Conservation (phyloP, 2,888 invertebrate species). For the Zeuzera pyrina region DNA sequence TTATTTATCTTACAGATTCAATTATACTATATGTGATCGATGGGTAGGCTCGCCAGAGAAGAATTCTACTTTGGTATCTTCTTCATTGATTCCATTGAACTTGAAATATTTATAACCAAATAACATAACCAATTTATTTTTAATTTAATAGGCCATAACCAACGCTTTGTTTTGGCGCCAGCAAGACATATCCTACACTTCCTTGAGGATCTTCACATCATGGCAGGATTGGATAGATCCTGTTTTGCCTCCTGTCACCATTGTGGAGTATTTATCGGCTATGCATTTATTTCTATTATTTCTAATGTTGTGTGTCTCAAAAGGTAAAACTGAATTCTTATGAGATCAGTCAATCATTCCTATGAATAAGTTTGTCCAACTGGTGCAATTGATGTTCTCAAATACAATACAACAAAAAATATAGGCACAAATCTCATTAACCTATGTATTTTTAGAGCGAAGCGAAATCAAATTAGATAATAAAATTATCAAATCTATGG, state of each 20-base stretch:
- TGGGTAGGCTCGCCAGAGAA: constrained; percentile 53
- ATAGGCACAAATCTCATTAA: too few species aligned
- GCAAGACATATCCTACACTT: constrained; percentile 52
- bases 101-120: background rate
- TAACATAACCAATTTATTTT: background rate
- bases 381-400: too few species aligned
- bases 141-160: constrained; percentile 39
- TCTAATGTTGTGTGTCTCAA: too few species aligned
- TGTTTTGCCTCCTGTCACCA: constrained; percentile 42
- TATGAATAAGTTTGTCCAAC: too few species aligned
- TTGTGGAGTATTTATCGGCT: constrained; percentile 48
- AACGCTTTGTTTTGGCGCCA: constrained; percentile 51
- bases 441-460: too few species aligned
- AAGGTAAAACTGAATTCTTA: too few species aligned
- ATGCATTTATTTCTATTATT: too few species aligned
- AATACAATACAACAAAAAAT: too few species aligned
- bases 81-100: too few species aligned
- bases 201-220: constrained; percentile 42
- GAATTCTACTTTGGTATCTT: constrained; percentile 53
- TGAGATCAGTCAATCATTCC: too few species aligned
- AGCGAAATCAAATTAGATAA: too few species aligned
- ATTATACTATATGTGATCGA: constrained; percentile 47
- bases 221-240: constrained; percentile 61
- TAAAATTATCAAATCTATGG: too few species aligned
- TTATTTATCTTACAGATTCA: constrained; percentile 32